A percentile compares a stretch with the other conserved stretches of the same genome.
These are phyloP conservation scores for Scelioninae gen. 1 DNA, from an alignment of 2,888 invertebrate genomes.

Conservation along the genomic window DNA sequence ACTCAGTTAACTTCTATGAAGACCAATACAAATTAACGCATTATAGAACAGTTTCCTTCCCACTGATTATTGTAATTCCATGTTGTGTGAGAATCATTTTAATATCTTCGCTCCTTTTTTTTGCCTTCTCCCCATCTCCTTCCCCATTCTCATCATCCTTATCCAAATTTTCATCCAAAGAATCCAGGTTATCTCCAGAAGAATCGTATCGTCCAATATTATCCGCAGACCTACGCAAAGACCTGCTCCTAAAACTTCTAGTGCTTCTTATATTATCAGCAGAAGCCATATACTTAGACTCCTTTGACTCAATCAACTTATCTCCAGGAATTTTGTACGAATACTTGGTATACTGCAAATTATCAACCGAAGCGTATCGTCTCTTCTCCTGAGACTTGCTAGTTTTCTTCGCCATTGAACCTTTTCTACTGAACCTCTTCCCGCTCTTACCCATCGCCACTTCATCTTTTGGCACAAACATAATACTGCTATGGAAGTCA, in stretches of 20 bases:
- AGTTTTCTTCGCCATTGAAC: constrained; percentile 76
- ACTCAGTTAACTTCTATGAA: not conserved
- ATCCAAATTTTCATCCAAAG: constrained; percentile 72
- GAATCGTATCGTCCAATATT: constrained; percentile 78
- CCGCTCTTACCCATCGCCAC: constrained; percentile 72
- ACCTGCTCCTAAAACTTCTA: constrained; percentile 74
- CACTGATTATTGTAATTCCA: constrained; percentile 91
- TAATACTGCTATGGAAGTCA: constrained; percentile 55
- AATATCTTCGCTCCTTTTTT: constrained; percentile 86
- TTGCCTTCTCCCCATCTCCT: constrained; percentile 64
- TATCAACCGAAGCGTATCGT: constrained; percentile 82
- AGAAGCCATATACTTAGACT: constrained; percentile 78
- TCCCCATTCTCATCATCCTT: constrained; percentile 32
- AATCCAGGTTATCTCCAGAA: constrained; percentile 78
- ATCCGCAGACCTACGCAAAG: constrained; percentile 79
- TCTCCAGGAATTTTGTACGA: constrained; percentile 72
- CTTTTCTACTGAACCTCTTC: constrained; percentile 77
- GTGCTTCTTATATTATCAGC: constrained; percentile 79
- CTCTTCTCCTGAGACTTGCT: constrained; percentile 76
- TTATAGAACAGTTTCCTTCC: constrained; percentile 88
- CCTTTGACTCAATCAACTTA: constrained; percentile 73
- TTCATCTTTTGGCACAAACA: constrained; percentile 77
- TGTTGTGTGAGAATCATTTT: constrained; percentile 91
- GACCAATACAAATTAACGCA: not conserved
- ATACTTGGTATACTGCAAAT: constrained; percentile 77